Percentiles rank a stretch among this genome's conserved stretches.
Conservation (phyloP, 2,113 vertebrate genomes). For the Anoplopoma fimbria region DNA sequence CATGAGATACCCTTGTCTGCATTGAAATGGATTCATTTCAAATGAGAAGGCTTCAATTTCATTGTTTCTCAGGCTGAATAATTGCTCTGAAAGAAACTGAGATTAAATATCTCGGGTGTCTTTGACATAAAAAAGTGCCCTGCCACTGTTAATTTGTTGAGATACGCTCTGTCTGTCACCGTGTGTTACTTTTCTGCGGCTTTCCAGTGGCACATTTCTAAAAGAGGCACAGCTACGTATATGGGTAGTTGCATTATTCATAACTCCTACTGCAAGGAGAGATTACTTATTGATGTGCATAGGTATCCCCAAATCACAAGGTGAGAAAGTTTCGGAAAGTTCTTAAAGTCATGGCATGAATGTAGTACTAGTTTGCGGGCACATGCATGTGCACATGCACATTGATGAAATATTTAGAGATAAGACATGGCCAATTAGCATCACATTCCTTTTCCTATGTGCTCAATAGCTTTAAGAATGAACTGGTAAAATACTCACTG, state of each 20-base stretch:
- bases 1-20: constrained; percentile 12
- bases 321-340: constrained; percentile 47
- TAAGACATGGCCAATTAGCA: constrained; percentile 53
- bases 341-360: constrained; percentile 1
- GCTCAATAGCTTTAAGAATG: constrained; percentile 33
- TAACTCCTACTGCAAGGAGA: constrained; percentile 44
- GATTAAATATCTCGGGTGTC: constrained; percentile 59
- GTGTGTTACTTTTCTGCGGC: constrained; percentile 38
- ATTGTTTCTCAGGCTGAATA: constrained; percentile 61
- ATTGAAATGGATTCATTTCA: constrained; percentile 56
- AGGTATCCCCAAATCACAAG: constrained; percentile 55
- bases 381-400: not conserved
- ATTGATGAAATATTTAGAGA: constrained; percentile 26
- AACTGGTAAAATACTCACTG: constrained; percentile 49
- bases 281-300: constrained; percentile 73
- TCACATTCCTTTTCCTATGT: constrained; percentile 30
- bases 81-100: constrained; percentile 61
- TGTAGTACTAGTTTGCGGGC: not conserved
- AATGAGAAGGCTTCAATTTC: constrained; percentile 40
- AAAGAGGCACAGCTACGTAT: constrained; percentile 46
- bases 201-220: constrained; percentile 55
- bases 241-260: constrained; percentile 73
- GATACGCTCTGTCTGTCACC: constrained; percentile 40
- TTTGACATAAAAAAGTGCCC: constrained; percentile 53
- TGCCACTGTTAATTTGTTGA: constrained; percentile 64